These are phyloP conservation scores for Morone saxatilis DNA, from an alignment of 2,113 vertebrate species.

Conservation along the genomic window DNA sequence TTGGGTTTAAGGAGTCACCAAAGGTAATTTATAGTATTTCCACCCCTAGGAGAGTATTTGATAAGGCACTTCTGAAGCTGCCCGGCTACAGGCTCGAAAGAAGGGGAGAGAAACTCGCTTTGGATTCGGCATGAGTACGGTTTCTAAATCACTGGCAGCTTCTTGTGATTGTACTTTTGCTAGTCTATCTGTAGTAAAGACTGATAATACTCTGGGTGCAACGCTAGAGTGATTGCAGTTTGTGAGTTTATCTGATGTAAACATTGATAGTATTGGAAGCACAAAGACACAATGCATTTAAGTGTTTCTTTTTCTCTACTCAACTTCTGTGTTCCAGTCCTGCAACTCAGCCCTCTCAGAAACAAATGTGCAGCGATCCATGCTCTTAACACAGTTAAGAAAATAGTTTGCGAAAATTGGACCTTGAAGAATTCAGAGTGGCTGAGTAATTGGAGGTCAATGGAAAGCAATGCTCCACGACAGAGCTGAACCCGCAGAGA, in stretches of 20 bases:
- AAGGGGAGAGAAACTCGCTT: constrained; percentile 42
- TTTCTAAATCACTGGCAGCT: constrained; percentile 67
- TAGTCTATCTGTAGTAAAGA: constrained; percentile 63
- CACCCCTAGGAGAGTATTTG: constrained; percentile 66
- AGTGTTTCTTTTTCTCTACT: constrained; percentile 19
- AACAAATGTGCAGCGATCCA: constrained; percentile 72
- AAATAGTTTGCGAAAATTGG: constrained; percentile 77
- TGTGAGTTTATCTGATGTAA: constrained; percentile 72
- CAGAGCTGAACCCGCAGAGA: constrained; percentile 68
- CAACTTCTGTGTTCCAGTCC: constrained; percentile 46
- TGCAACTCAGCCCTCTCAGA: constrained; percentile 50
- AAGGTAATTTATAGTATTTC: constrained; percentile 78
- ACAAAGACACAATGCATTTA: constrained; percentile 53
- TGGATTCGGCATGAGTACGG: constrained; percentile 62
- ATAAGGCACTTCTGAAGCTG: constrained; percentile 70
- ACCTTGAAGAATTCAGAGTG: constrained; percentile 79
- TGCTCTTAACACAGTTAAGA: constrained; percentile 70
- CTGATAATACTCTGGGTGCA: constrained; percentile 48
- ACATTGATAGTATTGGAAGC: constrained; percentile 69
- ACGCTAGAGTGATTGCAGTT: constrained; percentile 52
- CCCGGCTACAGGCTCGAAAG: constrained; percentile 42
- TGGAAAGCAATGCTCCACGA: constrained; percentile 77
- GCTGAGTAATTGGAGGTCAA: constrained; percentile 82
- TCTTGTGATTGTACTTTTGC: constrained; percentile 69
- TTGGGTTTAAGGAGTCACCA: constrained; percentile 76